Conservation (phyloP, 2,888 invertebrate species). For the Aethes cnicana region DNA sequence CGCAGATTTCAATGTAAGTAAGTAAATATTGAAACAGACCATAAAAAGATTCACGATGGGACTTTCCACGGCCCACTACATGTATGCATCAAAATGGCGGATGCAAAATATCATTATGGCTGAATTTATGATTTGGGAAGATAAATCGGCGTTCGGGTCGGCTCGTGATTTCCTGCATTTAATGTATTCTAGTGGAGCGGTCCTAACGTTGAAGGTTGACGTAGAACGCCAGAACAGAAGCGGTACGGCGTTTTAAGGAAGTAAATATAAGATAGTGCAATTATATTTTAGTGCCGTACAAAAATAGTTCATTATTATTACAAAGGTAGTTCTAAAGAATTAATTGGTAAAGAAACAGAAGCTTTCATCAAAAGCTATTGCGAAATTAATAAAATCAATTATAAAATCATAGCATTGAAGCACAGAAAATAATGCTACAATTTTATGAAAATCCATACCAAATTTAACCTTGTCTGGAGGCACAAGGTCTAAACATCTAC, state of each 20-base stretch:
- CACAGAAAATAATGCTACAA: too few species aligned
- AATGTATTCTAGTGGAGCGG: constrained; percentile 71
- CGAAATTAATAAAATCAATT: too few species aligned
- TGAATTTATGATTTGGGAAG: constrained; percentile 78
- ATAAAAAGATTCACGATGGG: constrained; percentile 13
- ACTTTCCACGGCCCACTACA: constrained; percentile 4
- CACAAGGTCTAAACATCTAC: too few species aligned
- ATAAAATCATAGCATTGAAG: too few species aligned
- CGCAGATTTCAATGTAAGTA: too few species aligned
- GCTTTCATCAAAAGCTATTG: too few species aligned
- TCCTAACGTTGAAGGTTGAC: constrained; percentile 55
- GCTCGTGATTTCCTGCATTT: constrained; percentile 78
- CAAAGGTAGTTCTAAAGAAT: too few species aligned
- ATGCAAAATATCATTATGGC: constrained; percentile 74
- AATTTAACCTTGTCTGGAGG: too few species aligned
- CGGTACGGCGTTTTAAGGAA: constrained; percentile 36
- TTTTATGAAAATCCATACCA: too few species aligned
- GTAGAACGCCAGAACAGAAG: constrained; percentile 56
- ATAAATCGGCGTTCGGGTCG: constrained; percentile 73
- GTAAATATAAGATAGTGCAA: constrained; percentile 6
- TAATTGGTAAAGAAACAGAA: too few species aligned
- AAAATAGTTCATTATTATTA: too few species aligned
- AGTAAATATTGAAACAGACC: constrained; percentile 1
- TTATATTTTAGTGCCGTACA: too few species aligned
- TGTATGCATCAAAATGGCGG: constrained; percentile 47